Base-by-base conservation (phyloP, 2,888 invertebrate species). In the Megastigmus dorsalis region DNA sequence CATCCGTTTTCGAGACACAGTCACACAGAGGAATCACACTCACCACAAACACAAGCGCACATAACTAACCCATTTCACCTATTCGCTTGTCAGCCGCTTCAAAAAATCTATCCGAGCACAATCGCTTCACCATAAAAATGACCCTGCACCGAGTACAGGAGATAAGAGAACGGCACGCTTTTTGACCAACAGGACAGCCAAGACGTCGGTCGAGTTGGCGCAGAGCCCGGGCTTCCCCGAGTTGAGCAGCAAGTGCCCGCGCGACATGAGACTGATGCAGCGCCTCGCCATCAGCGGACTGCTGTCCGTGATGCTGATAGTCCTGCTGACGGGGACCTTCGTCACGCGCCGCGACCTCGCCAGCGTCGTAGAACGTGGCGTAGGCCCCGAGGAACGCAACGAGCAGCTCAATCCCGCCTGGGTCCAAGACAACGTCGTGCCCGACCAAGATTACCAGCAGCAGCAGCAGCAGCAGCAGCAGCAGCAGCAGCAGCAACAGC, bases 201-300 rank as follows among this genome's bases (percentile, higher is more conserved):
- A 55, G 15, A 73, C 71, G 45, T 82, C 83, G 83, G 82, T 80
- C 79, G 82, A 79, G 77, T 80, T 82, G 60, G 45, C 67, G 36
- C 36, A 43, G 67, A 68, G 50, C 33, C 41, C 52, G 48, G 62
- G 41, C 70, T 59, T 59, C 57, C 20, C 50, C 57, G 66, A 69
- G 77, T 82, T 81, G 81, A 71, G 79, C 79, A 81, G 81, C 78
- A 81, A 80, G 79, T 75, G 55, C 30, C 13, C 79, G 74, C 77
- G 79, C 83, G 81, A 84, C 67, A 86, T 86, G 87, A 82, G 87
- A 77, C 79, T 87, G 60, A 84, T 87, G 83, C 87, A 86, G 77
- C 84, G 87, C 77, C 62, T 87, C 63, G 87, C 87, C 77, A 82
- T 87, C 77, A 87, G 86, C 83, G 87, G 87, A 50, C 83, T 87